Evolutionary conservation across 2,797 vertebrate species (phyloP).

Genomic region (Phylloscopus collybita): DNA sequence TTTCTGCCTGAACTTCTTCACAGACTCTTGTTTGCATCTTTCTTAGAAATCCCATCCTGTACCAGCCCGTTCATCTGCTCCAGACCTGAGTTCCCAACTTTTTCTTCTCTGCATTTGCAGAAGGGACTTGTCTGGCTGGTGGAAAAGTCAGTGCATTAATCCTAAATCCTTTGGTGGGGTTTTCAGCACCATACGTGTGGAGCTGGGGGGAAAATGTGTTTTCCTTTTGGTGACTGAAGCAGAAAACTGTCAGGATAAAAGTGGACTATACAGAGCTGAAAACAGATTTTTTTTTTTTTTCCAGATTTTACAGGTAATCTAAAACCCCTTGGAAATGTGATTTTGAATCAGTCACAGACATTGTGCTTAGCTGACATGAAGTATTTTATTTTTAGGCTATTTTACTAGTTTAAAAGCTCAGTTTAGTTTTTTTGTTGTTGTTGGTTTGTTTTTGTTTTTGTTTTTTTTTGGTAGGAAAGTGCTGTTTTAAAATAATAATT

Average conservation of each 20-base stretch:
- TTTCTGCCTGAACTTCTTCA: not conserved
- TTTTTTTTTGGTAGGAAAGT: not conserved
- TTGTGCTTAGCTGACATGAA: not conserved
- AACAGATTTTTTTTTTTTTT: not conserved
- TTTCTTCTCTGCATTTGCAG: not conserved
- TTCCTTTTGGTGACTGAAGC: not conserved
- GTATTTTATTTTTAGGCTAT: not conserved
- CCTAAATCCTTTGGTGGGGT: not conserved
- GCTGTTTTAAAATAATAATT: not conserved
- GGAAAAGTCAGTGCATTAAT: not conserved
- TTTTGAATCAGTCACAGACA: not conserved
- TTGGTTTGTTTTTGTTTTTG: no score
- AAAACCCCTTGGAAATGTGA: not conserved
- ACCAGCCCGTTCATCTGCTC: not conserved
- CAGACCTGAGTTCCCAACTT: not conserved
- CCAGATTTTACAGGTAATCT: not conserved
- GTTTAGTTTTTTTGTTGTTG: not conserved
- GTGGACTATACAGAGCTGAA: not conserved
- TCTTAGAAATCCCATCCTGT: not conserved
- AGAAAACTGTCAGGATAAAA: slow-evolving; percentile 20
- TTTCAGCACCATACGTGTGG: not conserved
- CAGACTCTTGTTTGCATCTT: not conserved
- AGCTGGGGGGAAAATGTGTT: not conserved
- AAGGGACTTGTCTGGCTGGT: not conserved
- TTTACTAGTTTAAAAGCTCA: not conserved